phyloP scores from a whole-genome alignment of 2,888 invertebrate genomes.

The Phanerotoma sp. region DNA sequence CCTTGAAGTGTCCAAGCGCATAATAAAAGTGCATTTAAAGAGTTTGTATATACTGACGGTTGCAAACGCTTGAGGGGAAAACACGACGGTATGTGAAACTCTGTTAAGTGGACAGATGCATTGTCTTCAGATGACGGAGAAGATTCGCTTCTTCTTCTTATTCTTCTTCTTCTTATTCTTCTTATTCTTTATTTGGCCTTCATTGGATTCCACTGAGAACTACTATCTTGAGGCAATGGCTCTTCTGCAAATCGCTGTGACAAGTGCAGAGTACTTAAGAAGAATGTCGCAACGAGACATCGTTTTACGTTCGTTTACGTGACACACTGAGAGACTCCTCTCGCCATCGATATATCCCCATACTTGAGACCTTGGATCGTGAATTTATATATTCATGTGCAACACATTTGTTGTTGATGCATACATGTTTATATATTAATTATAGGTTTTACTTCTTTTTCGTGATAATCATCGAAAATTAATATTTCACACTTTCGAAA shows the following conservation, averaged over 20 bases:
- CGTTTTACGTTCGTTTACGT: conserved; percentile 12
- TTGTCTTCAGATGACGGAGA: neutral
- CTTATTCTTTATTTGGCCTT: too few species aligned
- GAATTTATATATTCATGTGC: neutral
- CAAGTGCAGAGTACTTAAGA: conserved; percentile 16
- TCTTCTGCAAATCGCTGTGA: conserved; percentile 7
- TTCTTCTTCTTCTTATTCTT: too few species aligned
- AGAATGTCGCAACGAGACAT: conserved; percentile 13
- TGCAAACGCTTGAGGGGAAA: conserved; percentile 2
- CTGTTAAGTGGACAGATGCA: neutral
- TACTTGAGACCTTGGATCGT: neutral
- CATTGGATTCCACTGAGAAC: neutral
- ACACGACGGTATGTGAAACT: conserved; percentile 8
- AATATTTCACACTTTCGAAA: too few species aligned
- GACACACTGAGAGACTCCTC: conserved; percentile 6
- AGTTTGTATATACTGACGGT: conserved; percentile 1
- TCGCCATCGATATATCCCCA: conserved; percentile 6
- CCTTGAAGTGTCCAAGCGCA: conserved; percentile 12
- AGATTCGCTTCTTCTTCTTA: neutral
- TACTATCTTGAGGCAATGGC: conserved; percentile 4
- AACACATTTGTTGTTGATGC: neutral
- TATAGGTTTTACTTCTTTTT: neutral
- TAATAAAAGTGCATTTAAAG: conserved; percentile 10
- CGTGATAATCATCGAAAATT: too few species aligned
- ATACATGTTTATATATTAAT: conserved; percentile 4